Percentiles rank a stretch among this genome's conserved stretches.
Evolutionary conservation across 2,113 vertebrate species (phyloP).

Genomic region (Leucoraja erinaceus): DNA sequence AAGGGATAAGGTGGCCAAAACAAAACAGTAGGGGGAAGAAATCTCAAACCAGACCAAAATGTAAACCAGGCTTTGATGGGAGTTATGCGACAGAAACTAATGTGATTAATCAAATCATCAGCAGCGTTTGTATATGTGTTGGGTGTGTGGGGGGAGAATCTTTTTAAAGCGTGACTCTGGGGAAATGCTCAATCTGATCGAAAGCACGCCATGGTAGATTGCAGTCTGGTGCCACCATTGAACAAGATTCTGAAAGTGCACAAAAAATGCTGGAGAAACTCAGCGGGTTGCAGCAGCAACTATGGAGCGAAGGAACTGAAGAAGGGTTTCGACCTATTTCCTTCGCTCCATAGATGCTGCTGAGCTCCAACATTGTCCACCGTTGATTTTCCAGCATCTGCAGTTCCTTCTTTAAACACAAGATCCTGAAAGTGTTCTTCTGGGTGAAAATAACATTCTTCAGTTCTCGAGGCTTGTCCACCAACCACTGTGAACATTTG

Average conservation of each 20-base stretch:
- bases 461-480: not conserved
- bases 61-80: not conserved
- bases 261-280: too few species aligned
- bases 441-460: not conserved
- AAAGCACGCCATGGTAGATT: not conserved
- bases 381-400: too few species aligned
- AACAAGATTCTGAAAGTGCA: too few species aligned
- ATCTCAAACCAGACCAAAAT: not conserved
- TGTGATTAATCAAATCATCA: too few species aligned
- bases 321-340: too few species aligned
- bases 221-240: not conserved
- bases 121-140: not conserved
- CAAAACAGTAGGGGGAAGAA: not conserved
- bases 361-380: too few species aligned
- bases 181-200: not conserved
- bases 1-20: not conserved
- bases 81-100: not conserved
- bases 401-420: too few species aligned
- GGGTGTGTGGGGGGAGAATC: not conserved
- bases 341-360: too few species aligned
- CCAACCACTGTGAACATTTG: not conserved
- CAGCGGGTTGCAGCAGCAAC: too few species aligned
- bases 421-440: not conserved
- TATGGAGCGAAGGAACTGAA: too few species aligned
- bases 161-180: not conserved